Evolutionary conservation across 2,888 invertebrate species (phyloP), one percentile per base, ranked within the genome.

Genomic region (Spodoptera picta): DNA sequence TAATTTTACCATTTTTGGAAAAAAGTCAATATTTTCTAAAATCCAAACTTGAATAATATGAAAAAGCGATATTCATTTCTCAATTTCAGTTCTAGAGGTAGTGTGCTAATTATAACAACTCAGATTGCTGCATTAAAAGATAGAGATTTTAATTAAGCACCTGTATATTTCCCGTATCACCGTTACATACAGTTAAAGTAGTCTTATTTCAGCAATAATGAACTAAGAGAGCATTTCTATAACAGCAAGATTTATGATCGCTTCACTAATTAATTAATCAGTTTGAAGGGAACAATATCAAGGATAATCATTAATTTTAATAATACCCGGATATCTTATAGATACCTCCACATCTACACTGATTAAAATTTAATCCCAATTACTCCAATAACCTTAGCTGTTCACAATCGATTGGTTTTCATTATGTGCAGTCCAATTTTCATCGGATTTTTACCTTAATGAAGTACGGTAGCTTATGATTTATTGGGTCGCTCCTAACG

Each of bases 311-410:
- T 80, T 77, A 73, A 79, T 77, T 66, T 65, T 60, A 68, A 70
- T 73, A 56, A 50, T 19, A 52, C 19, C 50, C 45, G 48, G 44
- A 69, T 36, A 36, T 47, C 56, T 44, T n/a, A 46, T 43, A 54
- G 12, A 53, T 9, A 57, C 23, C 19, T 23, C 70, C 60, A 55
- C 51, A 64, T 46, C 49, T 51, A 71, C 56, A 56, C 75, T 74
- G 73, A 80, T 82, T 82, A 79, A 76, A 77, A 60, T 73, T 73
- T 70, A 78, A 80, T 75, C 50, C 64, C 65, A 71, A 78, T 82
- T 78, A 74, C 52, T 58, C 56, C 63, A 74, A 78, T 80, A 80
- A 62, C 69, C 60, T 65, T 72, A 60, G 49, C 59, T 66, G 64
- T 65, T 56, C 56, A 54, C 44, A 66, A 61, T 62, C 70, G 77